Conservation (phyloP, 2,797 vertebrate species). For the Labroides dimidiatus region DNA sequence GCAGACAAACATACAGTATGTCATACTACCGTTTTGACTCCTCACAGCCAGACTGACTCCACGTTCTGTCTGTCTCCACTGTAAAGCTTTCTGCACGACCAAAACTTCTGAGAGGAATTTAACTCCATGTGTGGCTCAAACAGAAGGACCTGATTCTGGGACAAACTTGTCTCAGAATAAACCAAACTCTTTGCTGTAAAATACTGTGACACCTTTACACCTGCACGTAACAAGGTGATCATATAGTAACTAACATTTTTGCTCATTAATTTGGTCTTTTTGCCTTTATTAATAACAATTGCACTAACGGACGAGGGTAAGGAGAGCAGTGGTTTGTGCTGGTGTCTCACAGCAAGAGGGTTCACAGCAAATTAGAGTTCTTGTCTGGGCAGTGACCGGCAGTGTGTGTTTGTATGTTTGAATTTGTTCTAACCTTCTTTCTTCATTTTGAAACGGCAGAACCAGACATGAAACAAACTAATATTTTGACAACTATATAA, state of each 20-base stretch:
- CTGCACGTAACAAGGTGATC: background rate
- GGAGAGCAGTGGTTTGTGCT: too few relatives aligned
- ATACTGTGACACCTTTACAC: too few relatives aligned
- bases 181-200: background rate
- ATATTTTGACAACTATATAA: too few relatives aligned
- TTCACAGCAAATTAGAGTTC: too few relatives aligned
- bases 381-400: too few relatives aligned
- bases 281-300: background rate
- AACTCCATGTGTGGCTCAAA: background rate
- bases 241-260: background rate
- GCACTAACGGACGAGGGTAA: too few relatives aligned
- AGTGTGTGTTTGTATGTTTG: too few relatives aligned
- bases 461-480: too few relatives aligned
- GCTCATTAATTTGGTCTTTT: background rate
- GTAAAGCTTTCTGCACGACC: constrained; percentile 38
- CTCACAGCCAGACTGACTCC: constrained; percentile 72
- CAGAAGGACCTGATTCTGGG: constrained; percentile 19
- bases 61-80: constrained; percentile 46
- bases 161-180: constrained; percentile 1
- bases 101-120: constrained; percentile 35
- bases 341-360: too few relatives aligned
- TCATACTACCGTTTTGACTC: constrained; percentile 75
- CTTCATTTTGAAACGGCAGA: too few relatives aligned
- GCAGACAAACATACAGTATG: constrained; percentile 59
- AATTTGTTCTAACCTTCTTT: too few relatives aligned